Base-by-base conservation (phyloP, 1,140 invertebrate genomes). In the Phenacoccus solenopsis region DNA sequence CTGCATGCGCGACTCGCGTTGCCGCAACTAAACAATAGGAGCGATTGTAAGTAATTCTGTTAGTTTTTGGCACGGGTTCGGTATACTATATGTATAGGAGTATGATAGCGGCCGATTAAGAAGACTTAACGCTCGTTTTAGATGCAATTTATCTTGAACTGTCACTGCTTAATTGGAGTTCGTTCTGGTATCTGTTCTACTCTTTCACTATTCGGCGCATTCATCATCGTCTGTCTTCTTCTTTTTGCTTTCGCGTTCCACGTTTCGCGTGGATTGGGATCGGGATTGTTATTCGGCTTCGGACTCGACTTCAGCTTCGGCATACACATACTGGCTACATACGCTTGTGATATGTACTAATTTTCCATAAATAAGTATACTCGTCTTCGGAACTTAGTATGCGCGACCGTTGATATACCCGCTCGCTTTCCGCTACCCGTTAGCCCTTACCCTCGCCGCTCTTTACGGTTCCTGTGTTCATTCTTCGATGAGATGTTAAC, bases 351-450 rank as follows among this genome's bases (percentile, higher is more conserved):
- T 64, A 38, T n/a, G 32, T 38, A 64, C 59, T 64, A 64, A 64
- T 64, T 64, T 64, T 64, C 59, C 59, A 64, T 64, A 64, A 64
- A 64, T 64, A n/a, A n/a, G n/a, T n/a, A 64, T 64, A 64, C 59
- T n/a, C n/a, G n/a, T n/a, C n/a, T 64, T 68, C 24, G 28, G 59
- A 27, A 64, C 59, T 64, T 64, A 64, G 59, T 64, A 64, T 49
- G 38, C 38, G 38, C 38, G 25, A 64, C 59, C 13, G 59, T 64
- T 64, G 59, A 64, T 49, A n/a, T n/a, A 49, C 38, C 30, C 30
- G 30, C 30, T 5, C 30, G 30, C 16, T 10, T 49, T 49, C 38
- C 16, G 12, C 20, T 49, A 38, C 9, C 32, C n/a, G 32, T 38
- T 38, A 10, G 32, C n/a, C 32, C 9, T 38, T 38, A 38, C 9